Evolutionary conservation across 2,888 invertebrate genomes (phyloP), one percentile per base, ranked within the genome.

Genomic region (Erebia aethiops): DNA sequence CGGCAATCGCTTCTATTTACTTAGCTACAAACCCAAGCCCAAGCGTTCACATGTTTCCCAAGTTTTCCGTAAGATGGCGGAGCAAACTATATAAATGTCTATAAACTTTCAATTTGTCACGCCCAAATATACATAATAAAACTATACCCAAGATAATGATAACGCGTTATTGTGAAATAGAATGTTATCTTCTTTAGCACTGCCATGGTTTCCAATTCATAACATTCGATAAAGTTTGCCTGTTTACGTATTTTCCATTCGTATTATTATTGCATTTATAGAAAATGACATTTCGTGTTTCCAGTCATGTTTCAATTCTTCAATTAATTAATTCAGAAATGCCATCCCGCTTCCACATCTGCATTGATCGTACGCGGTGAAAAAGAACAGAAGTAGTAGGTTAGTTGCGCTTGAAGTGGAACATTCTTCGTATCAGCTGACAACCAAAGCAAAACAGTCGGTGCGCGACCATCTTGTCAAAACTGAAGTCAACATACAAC

Each of bases 361-460:
- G 0, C 1, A 13, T 41, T 18, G 13, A 52, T 46, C 26, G 18
- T 7, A 0, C 62, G 76, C 46, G 81, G 71, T 72, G 78, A 79
- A 90, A 77, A 87, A 87, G 85, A 84, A 0, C 76, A 69, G 70
- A 52, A 49, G 77, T 77, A 66, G 21, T 75, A 70, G 76, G 75
- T 73, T 14, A 26, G 74, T 81, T 86, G 78, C 83, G 84, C 83
- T 86, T 84, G 80, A 84, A 89, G 78, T 82, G 82, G 80, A 89
- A 86, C 89, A 86, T 87, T 82, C 78, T 87, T 90, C 89, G 90
- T 94, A 94, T 94, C 94, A 94, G 94, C 94, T 94, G 94, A 94
- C 94, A 93, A 92, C 88, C 94, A 94, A 94, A 94, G 93, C 94
- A 94, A 93, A 94, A 94, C 94, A 94, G 93, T 93, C 92, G 93